Percentiles rank a stretch among this genome's conserved stretches.
phyloP scores from a whole-genome alignment of 2,888 invertebrate genomes.

The Gisinianus flammeolus region DNA sequence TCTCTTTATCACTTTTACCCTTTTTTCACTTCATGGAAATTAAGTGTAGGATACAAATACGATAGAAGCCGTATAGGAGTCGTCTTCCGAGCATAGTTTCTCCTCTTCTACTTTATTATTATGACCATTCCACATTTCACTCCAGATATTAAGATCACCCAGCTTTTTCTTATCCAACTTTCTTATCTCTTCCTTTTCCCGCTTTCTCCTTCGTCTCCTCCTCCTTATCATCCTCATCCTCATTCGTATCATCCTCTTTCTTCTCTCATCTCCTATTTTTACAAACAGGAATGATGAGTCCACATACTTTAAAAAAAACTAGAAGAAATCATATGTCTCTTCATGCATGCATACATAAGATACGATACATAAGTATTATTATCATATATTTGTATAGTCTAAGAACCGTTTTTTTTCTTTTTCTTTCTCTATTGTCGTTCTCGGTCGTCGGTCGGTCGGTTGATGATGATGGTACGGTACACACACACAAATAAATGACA shows the following conservation, averaged over 20 bases:
- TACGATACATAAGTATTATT: too few relatives aligned
- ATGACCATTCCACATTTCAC: background rate
- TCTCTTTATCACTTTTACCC: background rate
- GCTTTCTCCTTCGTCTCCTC: background rate
- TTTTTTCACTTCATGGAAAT: too few relatives aligned
- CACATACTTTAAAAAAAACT: too few relatives aligned
- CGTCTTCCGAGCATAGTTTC: slow-evolving; percentile 18
- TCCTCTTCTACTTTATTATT: slow-evolving; percentile 6
- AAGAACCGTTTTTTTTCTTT: background rate
- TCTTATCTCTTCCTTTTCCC: background rate
- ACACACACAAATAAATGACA: too few relatives aligned
- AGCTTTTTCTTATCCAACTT: background rate
- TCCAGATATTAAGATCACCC: too few relatives aligned
- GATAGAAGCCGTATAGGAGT: too few relatives aligned
- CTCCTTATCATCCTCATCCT: background rate
- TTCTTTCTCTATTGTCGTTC: background rate
- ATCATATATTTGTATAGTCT: too few relatives aligned
- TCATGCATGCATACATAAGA: too few relatives aligned
- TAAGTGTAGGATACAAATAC: background rate
- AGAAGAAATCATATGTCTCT: too few relatives aligned
- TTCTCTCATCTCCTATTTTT: background rate
- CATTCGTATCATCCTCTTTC: background rate
- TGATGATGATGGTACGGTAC: too few relatives aligned
- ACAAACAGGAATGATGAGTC: too few relatives aligned
- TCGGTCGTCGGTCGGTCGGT: too few relatives aligned